Conservation (phyloP, 2,888 invertebrate species). For the Tillus elongatus region DNA sequence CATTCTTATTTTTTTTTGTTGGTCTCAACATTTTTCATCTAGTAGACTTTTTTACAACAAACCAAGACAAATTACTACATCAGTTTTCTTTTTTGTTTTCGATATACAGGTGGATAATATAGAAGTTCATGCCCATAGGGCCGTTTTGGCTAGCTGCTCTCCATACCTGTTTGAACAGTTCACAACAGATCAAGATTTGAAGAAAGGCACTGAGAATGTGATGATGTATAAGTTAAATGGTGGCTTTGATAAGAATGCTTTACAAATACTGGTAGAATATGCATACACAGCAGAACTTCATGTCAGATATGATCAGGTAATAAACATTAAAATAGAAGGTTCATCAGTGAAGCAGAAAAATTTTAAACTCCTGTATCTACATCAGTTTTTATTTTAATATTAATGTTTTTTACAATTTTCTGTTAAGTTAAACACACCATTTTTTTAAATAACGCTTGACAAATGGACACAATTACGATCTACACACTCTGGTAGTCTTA, state of each 20-base stretch:
- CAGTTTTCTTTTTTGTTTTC: constrained; percentile 23
- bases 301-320: constrained; percentile 44
- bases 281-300: constrained; percentile 67
- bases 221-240: constrained; percentile 55
- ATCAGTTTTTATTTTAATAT: too few relatives aligned
- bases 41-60: too few relatives aligned
- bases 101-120: constrained; percentile 51
- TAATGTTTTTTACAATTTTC: too few relatives aligned
- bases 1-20: constrained; percentile 12
- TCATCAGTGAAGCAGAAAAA: too few relatives aligned
- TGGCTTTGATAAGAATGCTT: constrained; percentile 55
- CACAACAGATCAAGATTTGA: constrained; percentile 48
- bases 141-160: constrained; percentile 69
- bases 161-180: constrained; percentile 69
- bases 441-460: too few relatives aligned
- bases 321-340: too few relatives aligned
- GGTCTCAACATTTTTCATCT: too few relatives aligned
- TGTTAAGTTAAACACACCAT: too few relatives aligned
- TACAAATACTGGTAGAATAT: constrained; percentile 70
- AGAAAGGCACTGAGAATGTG: constrained; percentile 40
- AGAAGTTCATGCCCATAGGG: constrained; percentile 69
- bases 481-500: too few relatives aligned
- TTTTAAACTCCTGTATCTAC: too few relatives aligned
- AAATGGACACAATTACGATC: too few relatives aligned
- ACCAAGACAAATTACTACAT: constrained; percentile 1